Conservation (phyloP, 2,113 vertebrate species). For the Pedetes capensis region DNA sequence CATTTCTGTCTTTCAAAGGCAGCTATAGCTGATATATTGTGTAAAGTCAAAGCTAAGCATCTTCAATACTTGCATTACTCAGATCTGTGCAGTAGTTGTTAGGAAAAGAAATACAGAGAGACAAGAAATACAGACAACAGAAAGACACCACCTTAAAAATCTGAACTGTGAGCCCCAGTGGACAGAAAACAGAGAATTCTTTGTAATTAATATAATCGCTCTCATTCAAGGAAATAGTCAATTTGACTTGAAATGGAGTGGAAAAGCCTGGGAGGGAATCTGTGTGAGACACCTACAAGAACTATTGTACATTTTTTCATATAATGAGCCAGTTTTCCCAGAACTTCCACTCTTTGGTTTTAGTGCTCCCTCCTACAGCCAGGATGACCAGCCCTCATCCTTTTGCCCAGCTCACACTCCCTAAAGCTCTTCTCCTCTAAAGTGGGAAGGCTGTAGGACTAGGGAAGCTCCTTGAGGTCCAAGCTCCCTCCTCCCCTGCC, state of each 20-base stretch:
- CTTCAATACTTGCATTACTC: neutral
- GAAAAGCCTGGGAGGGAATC: conserved; percentile 45
- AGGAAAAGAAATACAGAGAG: conserved; percentile 14
- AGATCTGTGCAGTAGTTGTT: conserved; percentile 50
- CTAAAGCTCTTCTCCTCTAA: neutral
- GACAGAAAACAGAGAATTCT: conserved; percentile 55
- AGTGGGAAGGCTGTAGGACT: neutral
- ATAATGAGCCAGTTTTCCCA: neutral
- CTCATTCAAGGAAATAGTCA: conserved; percentile 52
- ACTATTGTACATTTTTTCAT: neutral
- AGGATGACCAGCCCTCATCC: no score
- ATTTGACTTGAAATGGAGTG: conserved; percentile 65
- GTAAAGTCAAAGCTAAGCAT: conserved; percentile 1
- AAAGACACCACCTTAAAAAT: conserved; percentile 50
- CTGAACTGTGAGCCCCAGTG: neutral
- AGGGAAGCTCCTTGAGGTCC: neutral
- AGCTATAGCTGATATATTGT: neutral
- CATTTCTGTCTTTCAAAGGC: neutral
- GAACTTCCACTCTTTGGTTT: neutral
- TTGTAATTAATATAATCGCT: conserved; percentile 59
- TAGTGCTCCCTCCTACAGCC: neutral
- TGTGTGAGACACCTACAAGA: conserved; percentile 32
- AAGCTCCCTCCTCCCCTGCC: neutral
- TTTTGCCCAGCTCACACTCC: neutral
- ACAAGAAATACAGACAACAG: neutral